A percentile compares a stretch with the other conserved stretches of the same genome.
Evolutionary conservation across 2,888 invertebrate genomes (phyloP).

Genomic region (Acholoe squamosa): DNA sequence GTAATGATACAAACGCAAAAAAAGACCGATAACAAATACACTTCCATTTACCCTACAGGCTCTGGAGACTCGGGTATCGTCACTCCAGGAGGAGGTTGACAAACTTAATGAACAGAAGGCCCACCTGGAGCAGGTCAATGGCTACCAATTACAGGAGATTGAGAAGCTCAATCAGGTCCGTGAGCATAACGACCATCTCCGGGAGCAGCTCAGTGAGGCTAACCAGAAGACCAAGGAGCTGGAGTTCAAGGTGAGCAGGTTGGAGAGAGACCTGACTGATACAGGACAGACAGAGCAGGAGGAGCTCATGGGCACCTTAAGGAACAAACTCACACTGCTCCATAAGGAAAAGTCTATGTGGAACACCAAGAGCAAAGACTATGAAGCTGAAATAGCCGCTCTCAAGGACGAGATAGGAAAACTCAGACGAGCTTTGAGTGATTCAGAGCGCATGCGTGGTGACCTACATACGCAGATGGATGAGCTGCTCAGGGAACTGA

Average conservation of each 20-base stretch:
- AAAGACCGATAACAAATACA: not conserved
- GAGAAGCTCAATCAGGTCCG: slow-evolving; percentile 71
- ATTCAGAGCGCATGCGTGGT: slow-evolving; percentile 74
- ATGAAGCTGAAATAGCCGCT: slow-evolving; percentile 63
- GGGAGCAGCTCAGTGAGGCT: slow-evolving; percentile 72
- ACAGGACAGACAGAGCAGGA: slow-evolving; percentile 70
- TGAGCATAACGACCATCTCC: slow-evolving; percentile 72
- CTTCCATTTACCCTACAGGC: slow-evolving; percentile 1
- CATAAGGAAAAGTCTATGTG: slow-evolving; percentile 70
- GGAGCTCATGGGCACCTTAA: slow-evolving; percentile 70
- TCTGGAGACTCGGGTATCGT: slow-evolving; percentile 66
- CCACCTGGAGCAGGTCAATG: slow-evolving; percentile 67
- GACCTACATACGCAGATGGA: slow-evolving; percentile 74
- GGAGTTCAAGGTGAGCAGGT: slow-evolving; percentile 67
- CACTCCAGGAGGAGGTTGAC: slow-evolving; percentile 69
- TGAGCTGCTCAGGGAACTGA: slow-evolving; percentile 72
- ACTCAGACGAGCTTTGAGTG: slow-evolving; percentile 70
- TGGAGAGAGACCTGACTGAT: slow-evolving; percentile 73
- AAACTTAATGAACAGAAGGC: slow-evolving; percentile 71
- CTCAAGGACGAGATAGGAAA: slow-evolving; percentile 70
- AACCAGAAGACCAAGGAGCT: slow-evolving; percentile 76
- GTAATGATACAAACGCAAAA: not conserved
- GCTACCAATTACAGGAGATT: slow-evolving; percentile 68
- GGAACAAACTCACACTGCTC: slow-evolving; percentile 72
- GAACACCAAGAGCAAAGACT: slow-evolving; percentile 66